Percentiles rank a stretch among this genome's conserved stretches.
These are phyloP conservation scores for Schizaphis graminum DNA, from an alignment of 2,888 invertebrate species.

Conservation along the genomic window DNA sequence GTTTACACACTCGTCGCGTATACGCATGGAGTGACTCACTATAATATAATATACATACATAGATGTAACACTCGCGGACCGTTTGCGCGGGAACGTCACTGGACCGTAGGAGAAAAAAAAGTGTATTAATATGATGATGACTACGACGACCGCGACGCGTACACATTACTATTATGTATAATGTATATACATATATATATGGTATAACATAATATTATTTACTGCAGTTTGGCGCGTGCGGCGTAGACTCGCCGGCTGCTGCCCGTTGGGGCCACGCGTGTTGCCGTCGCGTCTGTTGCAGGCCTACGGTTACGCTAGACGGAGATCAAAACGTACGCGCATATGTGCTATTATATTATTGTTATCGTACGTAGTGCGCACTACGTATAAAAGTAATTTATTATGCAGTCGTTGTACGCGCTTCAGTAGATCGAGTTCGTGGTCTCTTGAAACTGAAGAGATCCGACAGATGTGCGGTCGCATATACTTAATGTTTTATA, in stretches of 20 bases:
- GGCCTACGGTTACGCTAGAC: conserved; percentile 49
- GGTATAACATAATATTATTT: not conserved
- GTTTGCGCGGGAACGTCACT: conserved; percentile 49
- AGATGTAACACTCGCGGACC: not conserved
- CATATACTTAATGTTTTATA: conserved; percentile 25
- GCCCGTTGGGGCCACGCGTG: conserved; percentile 30
- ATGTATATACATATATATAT: not conserved
- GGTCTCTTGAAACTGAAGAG: conserved; percentile 48
- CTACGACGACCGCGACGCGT: not conserved
- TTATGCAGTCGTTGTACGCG: not conserved
- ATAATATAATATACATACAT: not conserved
- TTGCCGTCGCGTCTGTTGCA: not conserved
- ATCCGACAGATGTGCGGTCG: conserved; percentile 42
- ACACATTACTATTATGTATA: not conserved
- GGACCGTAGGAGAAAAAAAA: conserved; percentile 36
- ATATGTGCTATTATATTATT: conserved; percentile 38
- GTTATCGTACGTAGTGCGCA: not conserved
- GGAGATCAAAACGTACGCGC: conserved; percentile 48
- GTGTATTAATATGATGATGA: conserved; percentile 8
- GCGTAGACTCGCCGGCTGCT: conserved; percentile 44
- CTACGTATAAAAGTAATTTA: not conserved
- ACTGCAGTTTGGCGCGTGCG: conserved; percentile 56
- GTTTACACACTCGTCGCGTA: not conserved
- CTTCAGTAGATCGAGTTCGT: conserved; percentile 52
- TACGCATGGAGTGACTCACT: not conserved